phyloP scores from a whole-genome alignment of 2,888 invertebrate genomes.

The Sarcophaga carnaria region DNA sequence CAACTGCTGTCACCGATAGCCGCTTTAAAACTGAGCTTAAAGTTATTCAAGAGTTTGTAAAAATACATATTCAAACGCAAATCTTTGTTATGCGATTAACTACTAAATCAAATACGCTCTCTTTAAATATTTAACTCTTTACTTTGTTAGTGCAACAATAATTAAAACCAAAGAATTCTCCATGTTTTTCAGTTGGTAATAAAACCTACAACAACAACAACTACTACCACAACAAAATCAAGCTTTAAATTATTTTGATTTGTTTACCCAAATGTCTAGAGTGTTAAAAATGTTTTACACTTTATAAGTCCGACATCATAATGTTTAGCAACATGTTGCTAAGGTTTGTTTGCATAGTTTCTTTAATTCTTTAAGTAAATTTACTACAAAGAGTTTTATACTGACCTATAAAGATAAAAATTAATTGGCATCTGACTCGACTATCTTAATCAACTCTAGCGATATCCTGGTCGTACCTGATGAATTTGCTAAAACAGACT shows the following conservation, averaged over 20 bases:
- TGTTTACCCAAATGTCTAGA: slow-evolving; percentile 11
- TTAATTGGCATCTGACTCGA: no score
- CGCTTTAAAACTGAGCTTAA: slow-evolving; percentile 78
- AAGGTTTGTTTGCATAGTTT: neutral
- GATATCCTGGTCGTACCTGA: no score
- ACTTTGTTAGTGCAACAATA: neutral
- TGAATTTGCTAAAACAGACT: no score
- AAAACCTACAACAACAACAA: no score
- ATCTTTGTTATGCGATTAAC: neutral
- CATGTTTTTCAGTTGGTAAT: neutral
- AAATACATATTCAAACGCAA: slow-evolving; percentile 36
- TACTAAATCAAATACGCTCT: neutral
- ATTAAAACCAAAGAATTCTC: neutral
- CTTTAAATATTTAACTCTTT: neutral
- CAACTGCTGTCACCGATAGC: slow-evolving; percentile 76
- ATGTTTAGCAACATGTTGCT: slow-evolving; percentile 54
- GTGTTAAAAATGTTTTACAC: neutral
- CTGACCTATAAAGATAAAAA: no score
- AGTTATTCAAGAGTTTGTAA: slow-evolving; percentile 58
- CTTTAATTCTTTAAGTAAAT: no score
- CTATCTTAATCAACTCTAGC: no score
- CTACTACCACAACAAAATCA: neutral
- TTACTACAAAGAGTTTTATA: no score
- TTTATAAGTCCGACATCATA: neutral
- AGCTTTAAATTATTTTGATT: neutral